These are phyloP conservation scores for Ophion costatus DNA, from an alignment of 2,888 invertebrate species.

Conservation along the genomic window DNA sequence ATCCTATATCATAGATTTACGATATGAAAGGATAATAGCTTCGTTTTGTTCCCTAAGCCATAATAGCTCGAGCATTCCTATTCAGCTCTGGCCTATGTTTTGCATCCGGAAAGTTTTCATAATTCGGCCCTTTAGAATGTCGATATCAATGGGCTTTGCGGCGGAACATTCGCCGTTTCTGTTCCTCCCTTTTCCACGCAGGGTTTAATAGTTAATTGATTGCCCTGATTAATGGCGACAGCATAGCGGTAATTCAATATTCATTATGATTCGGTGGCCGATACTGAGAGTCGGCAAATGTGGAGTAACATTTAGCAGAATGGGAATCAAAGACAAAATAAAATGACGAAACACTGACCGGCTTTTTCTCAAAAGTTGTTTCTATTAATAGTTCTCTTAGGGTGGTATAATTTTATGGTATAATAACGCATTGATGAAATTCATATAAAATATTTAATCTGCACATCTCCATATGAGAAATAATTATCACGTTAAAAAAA, in stretches of 20 bases:
- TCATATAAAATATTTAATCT: too few species aligned
- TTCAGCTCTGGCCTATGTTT: background rate
- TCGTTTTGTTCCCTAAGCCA: constrained; percentile 67
- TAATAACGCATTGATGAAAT: too few species aligned
- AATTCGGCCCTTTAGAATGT: constrained; percentile 9
- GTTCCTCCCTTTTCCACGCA: background rate
- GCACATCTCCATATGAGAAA: too few species aligned
- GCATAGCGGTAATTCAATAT: background rate
- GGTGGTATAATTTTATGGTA: too few species aligned
- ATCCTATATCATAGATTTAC: background rate
- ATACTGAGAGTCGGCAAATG: too few species aligned
- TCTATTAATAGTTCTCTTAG: too few species aligned
- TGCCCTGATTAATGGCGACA: too few species aligned
- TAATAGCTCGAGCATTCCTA: constrained; percentile 62
- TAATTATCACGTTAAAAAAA: background rate
- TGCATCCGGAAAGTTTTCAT: constrained; percentile 55
- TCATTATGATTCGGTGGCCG: too few species aligned
- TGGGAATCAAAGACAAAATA: too few species aligned
- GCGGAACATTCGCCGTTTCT: background rate
- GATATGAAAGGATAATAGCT: constrained; percentile 65
- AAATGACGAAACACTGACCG: too few species aligned
- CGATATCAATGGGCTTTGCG: background rate
- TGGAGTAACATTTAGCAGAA: too few species aligned
- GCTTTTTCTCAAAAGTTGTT: too few species aligned
- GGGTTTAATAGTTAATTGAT: background rate